These are phyloP conservation scores for Lasioglossum villosulum DNA, from an alignment of 2,888 invertebrate genomes.

Conservation along the genomic window DNA sequence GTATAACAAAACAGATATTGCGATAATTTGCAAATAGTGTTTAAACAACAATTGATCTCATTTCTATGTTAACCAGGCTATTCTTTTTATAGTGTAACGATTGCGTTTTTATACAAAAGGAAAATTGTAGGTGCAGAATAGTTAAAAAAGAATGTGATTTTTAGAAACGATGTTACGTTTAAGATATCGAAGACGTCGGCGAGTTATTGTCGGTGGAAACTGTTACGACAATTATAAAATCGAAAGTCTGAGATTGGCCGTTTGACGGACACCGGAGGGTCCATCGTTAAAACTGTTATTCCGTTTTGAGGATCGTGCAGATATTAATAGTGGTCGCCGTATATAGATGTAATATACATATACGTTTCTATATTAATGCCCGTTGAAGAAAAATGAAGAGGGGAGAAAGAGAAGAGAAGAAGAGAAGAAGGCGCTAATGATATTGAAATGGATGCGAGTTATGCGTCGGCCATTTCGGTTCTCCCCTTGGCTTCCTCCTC, in stretches of 20 bases:
- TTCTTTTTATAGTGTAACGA: too few relatives aligned
- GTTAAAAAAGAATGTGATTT: too few relatives aligned
- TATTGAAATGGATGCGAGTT: slow-evolving; percentile 82
- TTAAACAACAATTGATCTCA: too few relatives aligned
- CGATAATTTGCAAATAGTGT: too few relatives aligned
- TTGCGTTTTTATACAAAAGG: too few relatives aligned
- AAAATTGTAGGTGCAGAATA: too few relatives aligned
- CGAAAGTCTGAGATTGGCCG: neutral
- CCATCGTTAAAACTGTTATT: neutral
- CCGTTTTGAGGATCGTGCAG: neutral
- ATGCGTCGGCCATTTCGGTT: slow-evolving; percentile 78
- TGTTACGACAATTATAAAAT: neutral
- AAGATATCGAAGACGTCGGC: too few relatives aligned
- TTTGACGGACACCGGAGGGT: neutral
- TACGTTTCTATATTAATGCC: slow-evolving; percentile 1
- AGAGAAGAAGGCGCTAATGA: slow-evolving; percentile 76
- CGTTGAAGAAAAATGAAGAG: neutral
- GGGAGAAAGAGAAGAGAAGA: slow-evolving; percentile 22
- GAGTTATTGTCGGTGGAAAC: too few relatives aligned
- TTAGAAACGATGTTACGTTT: too few relatives aligned
- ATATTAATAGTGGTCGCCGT: neutral
- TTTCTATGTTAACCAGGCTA: too few relatives aligned
- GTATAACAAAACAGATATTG: too few relatives aligned
- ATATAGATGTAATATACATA: slow-evolving; percentile 8
- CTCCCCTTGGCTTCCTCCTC: slow-evolving; percentile 45